Conservation (phyloP, 2,888 invertebrate genomes). For the Heteromurus nitidus region DNA sequence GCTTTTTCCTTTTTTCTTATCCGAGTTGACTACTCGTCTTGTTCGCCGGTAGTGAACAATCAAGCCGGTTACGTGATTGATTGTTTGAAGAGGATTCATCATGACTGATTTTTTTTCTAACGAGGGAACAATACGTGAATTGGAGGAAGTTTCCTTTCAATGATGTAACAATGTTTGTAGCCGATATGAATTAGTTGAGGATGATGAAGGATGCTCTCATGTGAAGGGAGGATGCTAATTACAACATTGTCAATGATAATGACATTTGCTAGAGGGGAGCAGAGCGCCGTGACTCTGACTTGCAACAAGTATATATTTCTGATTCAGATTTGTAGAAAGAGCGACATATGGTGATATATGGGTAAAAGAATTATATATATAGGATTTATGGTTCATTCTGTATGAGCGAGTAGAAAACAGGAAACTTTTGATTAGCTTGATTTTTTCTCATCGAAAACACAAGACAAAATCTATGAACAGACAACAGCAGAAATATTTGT, state of each 20-base stretch:
- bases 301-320: too few relatives aligned
- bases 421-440: not conserved
- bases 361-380: not conserved
- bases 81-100: not conserved
- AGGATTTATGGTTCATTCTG: not conserved
- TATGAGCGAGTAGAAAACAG: not conserved
- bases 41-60: not conserved
- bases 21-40: too few relatives aligned
- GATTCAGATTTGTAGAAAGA: not conserved
- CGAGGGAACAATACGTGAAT: not conserved
- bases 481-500: not conserved
- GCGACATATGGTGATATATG: not conserved
- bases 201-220: too few relatives aligned
- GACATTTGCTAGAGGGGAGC: too few relatives aligned
- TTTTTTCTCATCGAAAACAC: too few relatives aligned
- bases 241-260: not conserved
- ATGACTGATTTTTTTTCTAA: not conserved
- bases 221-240: conserved; percentile 1
- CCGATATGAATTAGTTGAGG: too few relatives aligned
- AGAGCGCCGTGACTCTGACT: too few relatives aligned
- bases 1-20: too few relatives aligned
- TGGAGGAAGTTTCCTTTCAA: too few relatives aligned
- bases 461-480: too few relatives aligned
- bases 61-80: not conserved
- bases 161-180: too few relatives aligned